These are phyloP conservation scores for Tylochromis polylepis DNA, from an alignment of 2,113 vertebrate genomes.

Conservation along the genomic window DNA sequence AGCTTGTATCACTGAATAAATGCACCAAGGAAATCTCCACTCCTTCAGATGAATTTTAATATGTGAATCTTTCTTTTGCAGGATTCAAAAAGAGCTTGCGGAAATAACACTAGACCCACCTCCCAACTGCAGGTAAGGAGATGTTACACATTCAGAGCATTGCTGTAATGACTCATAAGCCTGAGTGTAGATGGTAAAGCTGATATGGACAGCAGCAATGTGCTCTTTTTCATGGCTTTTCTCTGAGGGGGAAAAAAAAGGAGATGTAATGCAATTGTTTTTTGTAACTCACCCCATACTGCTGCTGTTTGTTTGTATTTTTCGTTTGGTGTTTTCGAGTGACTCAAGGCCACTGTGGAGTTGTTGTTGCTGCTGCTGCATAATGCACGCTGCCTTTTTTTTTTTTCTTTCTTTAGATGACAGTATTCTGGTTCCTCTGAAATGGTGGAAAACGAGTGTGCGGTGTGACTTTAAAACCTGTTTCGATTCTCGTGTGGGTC, in stretches of 20 bases:
- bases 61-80: conserved; percentile 56
- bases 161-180: background rate
- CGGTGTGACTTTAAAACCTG: conserved; percentile 44
- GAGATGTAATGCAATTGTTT: background rate
- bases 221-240: background rate
- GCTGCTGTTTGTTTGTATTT: background rate
- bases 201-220: background rate
- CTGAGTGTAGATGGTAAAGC: background rate
- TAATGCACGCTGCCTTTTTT: background rate
- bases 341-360: background rate
- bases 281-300: background rate
- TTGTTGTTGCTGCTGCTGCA: background rate
- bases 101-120: conserved; percentile 98
- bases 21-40: background rate
- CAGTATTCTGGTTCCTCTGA: background rate
- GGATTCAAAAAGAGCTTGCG: conserved; percentile 98
- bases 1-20: background rate
- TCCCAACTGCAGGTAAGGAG: conserved; percentile 96
- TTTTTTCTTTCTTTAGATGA: background rate
- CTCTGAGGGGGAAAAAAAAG: background rate
- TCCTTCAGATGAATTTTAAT: background rate
- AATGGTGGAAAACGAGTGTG: conserved; percentile 19
- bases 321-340: conserved; percentile 19
- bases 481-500: conserved; percentile 25
- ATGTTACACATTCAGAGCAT: background rate